Conservation (phyloP, 2,888 invertebrate species). For the Norana najaformis region DNA sequence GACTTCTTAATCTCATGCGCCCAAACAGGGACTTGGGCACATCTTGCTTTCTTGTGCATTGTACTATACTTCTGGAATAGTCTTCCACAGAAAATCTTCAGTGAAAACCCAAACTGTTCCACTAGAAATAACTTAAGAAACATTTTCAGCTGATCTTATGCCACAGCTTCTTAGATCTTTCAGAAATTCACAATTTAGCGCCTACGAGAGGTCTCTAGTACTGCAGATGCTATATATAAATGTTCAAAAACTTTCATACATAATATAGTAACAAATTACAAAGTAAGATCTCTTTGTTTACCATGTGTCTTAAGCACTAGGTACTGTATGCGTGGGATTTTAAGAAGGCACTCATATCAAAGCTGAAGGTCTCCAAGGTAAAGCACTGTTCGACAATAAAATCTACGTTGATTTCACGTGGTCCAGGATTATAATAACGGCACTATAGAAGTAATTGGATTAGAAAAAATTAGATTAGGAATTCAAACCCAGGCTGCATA, state of each 20-base stretch:
- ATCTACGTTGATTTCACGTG: neutral
- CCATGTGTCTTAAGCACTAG: too few relatives aligned
- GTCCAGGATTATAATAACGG: too few relatives aligned
- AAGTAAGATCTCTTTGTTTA: neutral
- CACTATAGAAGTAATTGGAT: too few relatives aligned
- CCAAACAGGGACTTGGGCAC: neutral
- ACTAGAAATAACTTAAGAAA: neutral
- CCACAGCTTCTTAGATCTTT: neutral
- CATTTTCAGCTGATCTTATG: too few relatives aligned
- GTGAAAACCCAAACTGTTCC: neutral
- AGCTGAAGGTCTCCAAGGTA: neutral
- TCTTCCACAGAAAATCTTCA: neutral
- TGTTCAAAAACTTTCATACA: neutral
- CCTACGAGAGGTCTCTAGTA: neutral
- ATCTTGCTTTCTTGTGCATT: neutral
- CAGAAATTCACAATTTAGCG: neutral
- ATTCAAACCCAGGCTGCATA: too few relatives aligned
- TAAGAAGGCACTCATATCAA: neutral
- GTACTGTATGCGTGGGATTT: neutral
- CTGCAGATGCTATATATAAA: neutral
- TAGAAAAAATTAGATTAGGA: too few relatives aligned
- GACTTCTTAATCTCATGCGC: neutral
- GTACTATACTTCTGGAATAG: neutral
- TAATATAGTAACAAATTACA: slow-evolving; percentile 13
- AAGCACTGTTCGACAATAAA: neutral